phyloP scores from a whole-genome alignment of 2,113 vertebrate species.

The Alethe diademata region DNA sequence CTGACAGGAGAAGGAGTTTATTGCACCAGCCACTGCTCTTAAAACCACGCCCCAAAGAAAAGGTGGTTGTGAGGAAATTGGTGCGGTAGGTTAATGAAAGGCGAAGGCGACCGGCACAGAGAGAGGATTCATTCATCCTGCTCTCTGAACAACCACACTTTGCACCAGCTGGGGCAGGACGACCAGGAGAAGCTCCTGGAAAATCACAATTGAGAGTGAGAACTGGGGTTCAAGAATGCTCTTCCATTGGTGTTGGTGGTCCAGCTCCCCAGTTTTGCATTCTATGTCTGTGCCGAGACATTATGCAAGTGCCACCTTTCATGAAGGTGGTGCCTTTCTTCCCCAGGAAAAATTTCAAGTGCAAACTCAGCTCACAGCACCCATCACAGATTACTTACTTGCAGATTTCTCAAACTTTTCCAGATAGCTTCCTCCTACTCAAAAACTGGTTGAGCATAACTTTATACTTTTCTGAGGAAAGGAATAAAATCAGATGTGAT shows the following conservation, averaged over 20 bases:
- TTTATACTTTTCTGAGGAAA: background rate
- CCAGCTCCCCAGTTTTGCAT: background rate
- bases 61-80: slow-evolving; percentile 1
- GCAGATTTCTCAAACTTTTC: background rate
- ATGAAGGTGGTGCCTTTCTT: background rate
- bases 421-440: background rate
- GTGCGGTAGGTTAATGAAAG: slow-evolving; percentile 12
- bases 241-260: background rate
- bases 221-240: background rate
- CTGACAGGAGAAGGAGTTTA: background rate
- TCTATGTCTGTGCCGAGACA: background rate
- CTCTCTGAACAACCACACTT: background rate
- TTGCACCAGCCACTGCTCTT: background rate
- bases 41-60: slow-evolving; percentile 27
- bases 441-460: background rate
- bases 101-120: background rate
- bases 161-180: background rate
- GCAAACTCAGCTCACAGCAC: background rate
- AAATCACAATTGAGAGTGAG: background rate
- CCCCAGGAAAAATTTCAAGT: background rate
- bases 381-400: background rate
- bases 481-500: background rate
- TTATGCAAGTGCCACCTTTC: background rate
- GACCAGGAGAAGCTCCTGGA: background rate
- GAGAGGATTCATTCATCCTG: background rate